Evolutionary conservation across 2,113 vertebrate genomes (phyloP).

Genomic region (Macroglossus sobrinus): DNA sequence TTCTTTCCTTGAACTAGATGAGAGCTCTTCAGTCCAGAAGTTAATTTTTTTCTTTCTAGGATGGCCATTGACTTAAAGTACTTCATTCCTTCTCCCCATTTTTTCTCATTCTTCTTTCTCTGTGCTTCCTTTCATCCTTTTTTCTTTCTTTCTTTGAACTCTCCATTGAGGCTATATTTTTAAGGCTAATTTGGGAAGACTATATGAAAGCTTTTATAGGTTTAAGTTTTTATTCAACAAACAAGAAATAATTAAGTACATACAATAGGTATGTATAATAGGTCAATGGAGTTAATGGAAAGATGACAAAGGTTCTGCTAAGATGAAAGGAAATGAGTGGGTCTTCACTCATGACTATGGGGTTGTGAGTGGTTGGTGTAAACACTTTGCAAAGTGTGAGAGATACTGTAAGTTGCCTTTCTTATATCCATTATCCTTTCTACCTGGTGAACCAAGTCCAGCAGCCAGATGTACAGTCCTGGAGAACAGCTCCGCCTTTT

Average conservation of each 20-base stretch:
- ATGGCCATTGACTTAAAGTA: not conserved
- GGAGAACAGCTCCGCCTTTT: not conserved
- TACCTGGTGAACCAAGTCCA: not conserved
- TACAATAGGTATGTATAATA: not conserved
- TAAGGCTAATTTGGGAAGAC: not conserved
- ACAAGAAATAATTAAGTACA: not conserved
- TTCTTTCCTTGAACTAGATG: not conserved
- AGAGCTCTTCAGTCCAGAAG: not conserved
- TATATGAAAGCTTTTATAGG: not conserved
- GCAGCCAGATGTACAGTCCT: not conserved
- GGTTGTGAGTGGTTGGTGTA: not conserved
- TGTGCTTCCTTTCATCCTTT: not conserved
- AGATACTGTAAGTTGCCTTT: not conserved
- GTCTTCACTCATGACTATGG: not conserved
- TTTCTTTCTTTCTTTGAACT: not conserved
- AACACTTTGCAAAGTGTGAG: not conserved
- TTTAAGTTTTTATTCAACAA: not conserved
- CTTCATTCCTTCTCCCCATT: not conserved
- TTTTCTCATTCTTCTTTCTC: not conserved
- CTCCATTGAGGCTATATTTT: not conserved
- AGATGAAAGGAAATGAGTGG: not conserved
- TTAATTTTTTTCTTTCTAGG: not conserved
- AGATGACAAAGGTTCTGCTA: not conserved
- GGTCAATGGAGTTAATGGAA: not conserved
- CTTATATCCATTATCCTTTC: not conserved